Evolutionary conservation across 53 echinoderm and acorn worm species (phyloP), one percentile per base, ranked within the genome.

Genomic region (Actinopyga echinites): DNA sequence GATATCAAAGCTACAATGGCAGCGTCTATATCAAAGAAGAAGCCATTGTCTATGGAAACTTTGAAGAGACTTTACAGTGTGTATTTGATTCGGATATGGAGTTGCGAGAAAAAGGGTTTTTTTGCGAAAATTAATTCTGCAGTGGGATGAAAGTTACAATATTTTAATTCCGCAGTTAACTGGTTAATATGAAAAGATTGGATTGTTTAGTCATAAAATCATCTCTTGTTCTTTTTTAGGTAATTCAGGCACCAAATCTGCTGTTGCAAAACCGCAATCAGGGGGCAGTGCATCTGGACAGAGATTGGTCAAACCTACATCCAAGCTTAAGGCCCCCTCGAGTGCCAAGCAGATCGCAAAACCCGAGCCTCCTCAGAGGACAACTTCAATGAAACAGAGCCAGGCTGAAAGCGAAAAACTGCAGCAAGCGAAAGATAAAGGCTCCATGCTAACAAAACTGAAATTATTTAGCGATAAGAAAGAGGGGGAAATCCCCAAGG

Each of bases 361-460:
- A 33, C 86, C 67, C 30, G 65, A 80, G 80, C 79, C 86, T 10
- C 79, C 65, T 20, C 79, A 79, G 57, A 36, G 83, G 19, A 83
- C 65, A 5, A 83, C 68, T 8, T 80, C 81, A 30, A 80, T 80
- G 60, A 59, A 45, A 61, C 81, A 80, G 63, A 80, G 81, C 81
- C 81, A 80, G 83, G 84, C 71, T 79, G 24, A 93, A 86, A 40
- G 78, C 85, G 75, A 93, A 87, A 83, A 85, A 87, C 32, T 93
- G 2, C 54, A 56, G 64, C 87, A 88, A 79, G 67, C 28, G 40
- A 45, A 83, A 43, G 81, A 63, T 4, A 93, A 96, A 77, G 91
- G 91, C 62, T 96, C 96, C 45, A 93, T 96, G 96, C 84, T 96
- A 25, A 93, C 91, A 29, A 96, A 96, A 86, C 91, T 96, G 66